These are phyloP conservation scores for Halcyon badia DNA, from an alignment of 2,797 vertebrate species.

Conservation along the genomic window DNA sequence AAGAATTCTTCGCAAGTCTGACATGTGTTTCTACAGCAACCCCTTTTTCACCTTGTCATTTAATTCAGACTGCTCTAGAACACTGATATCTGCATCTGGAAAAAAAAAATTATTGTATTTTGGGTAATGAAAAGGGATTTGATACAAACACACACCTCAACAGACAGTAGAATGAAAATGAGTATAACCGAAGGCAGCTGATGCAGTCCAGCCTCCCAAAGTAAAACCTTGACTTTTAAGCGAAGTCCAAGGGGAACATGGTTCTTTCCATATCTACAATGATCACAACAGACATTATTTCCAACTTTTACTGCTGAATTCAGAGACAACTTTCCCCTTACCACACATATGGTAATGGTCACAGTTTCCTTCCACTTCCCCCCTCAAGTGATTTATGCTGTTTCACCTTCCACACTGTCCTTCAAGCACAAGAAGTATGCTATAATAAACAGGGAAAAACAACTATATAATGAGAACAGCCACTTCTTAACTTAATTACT, in stretches of 20 bases:
- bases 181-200: not conserved
- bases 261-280: not conserved
- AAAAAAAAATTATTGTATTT: not conserved
- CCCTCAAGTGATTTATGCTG: not conserved
- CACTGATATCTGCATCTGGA: not conserved
- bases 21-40: conserved; percentile 29
- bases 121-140: not conserved
- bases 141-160: not conserved
- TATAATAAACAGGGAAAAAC: not conserved
- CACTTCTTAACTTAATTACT: not conserved
- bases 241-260: not conserved
- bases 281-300: not conserved
- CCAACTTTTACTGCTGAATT: not conserved
- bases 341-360: not conserved
- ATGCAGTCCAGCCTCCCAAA: not conserved
- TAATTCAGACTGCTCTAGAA: not conserved
- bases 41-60: not conserved
- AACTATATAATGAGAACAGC: not conserved
- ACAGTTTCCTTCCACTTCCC: not conserved
- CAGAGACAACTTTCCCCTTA: not conserved
- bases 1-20: not conserved
- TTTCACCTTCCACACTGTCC: not conserved
- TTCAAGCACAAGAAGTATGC: not conserved
- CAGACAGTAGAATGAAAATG: not conserved
- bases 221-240: not conserved